Base-by-base conservation (phyloP, 2,888 invertebrate genomes). In the Drepanosiphum platanoidis region DNA sequence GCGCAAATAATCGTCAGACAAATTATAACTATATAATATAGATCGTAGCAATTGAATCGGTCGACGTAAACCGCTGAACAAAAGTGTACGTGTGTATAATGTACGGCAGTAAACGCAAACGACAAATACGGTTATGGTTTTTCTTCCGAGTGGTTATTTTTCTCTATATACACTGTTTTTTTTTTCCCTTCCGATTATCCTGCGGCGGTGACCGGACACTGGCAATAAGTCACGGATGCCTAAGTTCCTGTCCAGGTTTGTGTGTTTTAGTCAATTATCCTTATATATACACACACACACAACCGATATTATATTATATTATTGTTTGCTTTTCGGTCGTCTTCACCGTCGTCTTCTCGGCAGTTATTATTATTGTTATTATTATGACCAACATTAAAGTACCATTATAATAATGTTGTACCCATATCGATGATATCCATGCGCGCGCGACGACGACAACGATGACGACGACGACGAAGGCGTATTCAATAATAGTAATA, bases 181-280 rank as follows among this genome's bases (percentile, higher is more conserved):
- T 71, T 39, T 27, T 70, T 70, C 58, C 39, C 80, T 81, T 71
- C 81, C 81, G 81, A 81, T 81, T 61, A 81, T 81, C 58, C 30
- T 80, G 81, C 39, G 81, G 81, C 81, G 71, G 30, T 30, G 36
- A 81, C 81, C 81, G 81, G 81, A 81, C 81, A 39, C 30, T 58
- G 58, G 36, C 82, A 83, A 83, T 83, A 83, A 83, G 82, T 83
- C 82, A 83, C 64, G 82, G 82, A 74, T 74, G 82, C 52, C 34
- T 74, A 74, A 64, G 46, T 74, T 58, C 64, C 42, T 66, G 74
- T 74, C 27, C 34, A 3, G 22, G 42, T 83, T 72, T 72, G 72
- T 80, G 30, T 80, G 68, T 80, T 81, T 71, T 71, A 81, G 71
- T 58, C 80, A 52, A 81, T 81, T 71, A 71, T 36, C 58, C 71